Evolutionary conservation across 2,113 vertebrate genomes (phyloP), one percentile per base, ranked within the genome.

Genomic region (Lophotis ruficrista): DNA sequence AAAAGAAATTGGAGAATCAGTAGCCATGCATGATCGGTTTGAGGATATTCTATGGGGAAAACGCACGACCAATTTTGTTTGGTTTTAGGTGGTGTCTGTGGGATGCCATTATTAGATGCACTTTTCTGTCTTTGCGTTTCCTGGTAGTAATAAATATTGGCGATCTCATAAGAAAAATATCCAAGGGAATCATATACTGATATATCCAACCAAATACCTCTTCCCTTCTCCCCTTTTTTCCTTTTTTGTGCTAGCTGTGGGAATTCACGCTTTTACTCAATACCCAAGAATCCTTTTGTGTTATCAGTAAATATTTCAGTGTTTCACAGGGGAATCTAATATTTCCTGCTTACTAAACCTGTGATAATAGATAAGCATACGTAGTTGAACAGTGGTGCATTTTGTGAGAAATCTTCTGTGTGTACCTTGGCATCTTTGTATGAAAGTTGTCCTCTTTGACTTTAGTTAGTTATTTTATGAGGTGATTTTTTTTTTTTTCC

Each of bases 301-400:
- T 93, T 83, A 89, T 89, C 91, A 87, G 80, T 95, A 92, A 81
- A 94, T 73, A 71, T 87, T 94, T 64, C 75, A 82, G 73, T 82
- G 65, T 82, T 91, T 94, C 91, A 72, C 83, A 37, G 62, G 62
- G 88, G 83, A 90, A 69, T 96, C 83, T 70, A n/a, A 12, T 81
- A 54, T 92, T 93, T 96, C 75, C 76, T 95, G 86, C 83, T 88
- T 61, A 23, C 76, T 86, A 89, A 88, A 93, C 85, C 85, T 93
- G 71, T 45, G 79, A 51, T 53, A 65, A 77, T 50, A 92, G 89
- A 97, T 92, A 92, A 96, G 60, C 27, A 4, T 8, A 30, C 41
- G 35, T 14, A 56, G 14, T 58, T 54, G 79, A 93, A 30, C 54
- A n/a, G 62, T 14, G 68, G 7, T 88, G 71, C 37, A 10, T 69